Evolutionary conservation across 2,888 invertebrate genomes (phyloP), one percentile per base, ranked within the genome.

Genomic region (Bombyx huttoni): DNA sequence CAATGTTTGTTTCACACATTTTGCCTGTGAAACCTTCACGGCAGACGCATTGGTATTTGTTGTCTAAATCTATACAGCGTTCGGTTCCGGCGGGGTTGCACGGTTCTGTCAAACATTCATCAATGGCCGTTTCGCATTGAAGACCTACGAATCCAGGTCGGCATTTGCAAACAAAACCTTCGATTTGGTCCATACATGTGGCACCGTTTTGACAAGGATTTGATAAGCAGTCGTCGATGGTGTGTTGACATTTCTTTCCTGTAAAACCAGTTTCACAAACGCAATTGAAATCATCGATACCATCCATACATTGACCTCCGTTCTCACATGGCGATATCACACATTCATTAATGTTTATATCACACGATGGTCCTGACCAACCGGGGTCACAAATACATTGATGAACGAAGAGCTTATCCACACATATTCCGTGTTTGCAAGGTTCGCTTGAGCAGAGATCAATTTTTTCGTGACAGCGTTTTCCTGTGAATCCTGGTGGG

Each of bases 241-340:
- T 92, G 69, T 98, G 97, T 72, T 98, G 98, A 73, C 98, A 98
- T 63, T 92, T 92, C 73, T 96, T 96, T 48, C 98, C 98, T 1
- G 97, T 97, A 70, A 93, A 98, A 1, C 98, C 98, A n/a, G 96
- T 92, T 73, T 97, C 96, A 73, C 98, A 98, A 51, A 92, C 93
- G 71, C 98, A 98, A 40, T 91, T 91, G 64, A 92, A 97, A 51
- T 94, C 96, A 65, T 96, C 92, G 5, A 96, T 91, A 55, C 93
- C 89, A 71, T 99, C 98, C 34, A 94, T 91, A 75, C 99, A 99
- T 59, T 94, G 93, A 0, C 98, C 99, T 45, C 94, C 95, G 76
- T 99, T 98, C 64, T 94, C 91, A 70, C 99, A 99, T 0, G 98
- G 98, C 57, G 93, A 92, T 52, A 91, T 91, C 0, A 92, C 90